Conservation (phyloP, 1,140 invertebrate species). For the Stegodyphus dumicola region DNA sequence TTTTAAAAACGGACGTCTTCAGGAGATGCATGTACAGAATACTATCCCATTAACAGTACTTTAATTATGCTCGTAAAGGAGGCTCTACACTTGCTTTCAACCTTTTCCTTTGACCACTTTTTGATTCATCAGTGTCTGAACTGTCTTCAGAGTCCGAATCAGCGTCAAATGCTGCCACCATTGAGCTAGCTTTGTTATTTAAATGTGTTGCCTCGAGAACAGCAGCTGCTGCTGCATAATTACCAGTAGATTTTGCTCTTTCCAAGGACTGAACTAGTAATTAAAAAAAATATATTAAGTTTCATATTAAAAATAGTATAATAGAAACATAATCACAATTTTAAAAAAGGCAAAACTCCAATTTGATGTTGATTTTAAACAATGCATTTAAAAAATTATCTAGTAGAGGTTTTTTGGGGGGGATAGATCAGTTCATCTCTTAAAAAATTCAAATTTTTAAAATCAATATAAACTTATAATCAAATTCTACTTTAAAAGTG, state of each 20-base stretch:
- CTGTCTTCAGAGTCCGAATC: constrained; percentile 71
- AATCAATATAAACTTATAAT: too few species aligned
- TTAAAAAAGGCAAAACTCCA: too few species aligned
- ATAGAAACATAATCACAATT: neutral
- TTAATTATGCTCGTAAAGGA: neutral
- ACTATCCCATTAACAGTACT: neutral
- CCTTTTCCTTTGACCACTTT: constrained; percentile 70
- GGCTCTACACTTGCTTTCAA: constrained; percentile 65
- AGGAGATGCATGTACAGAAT: neutral
- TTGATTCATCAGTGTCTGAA: constrained; percentile 70
- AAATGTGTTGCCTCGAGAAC: constrained; percentile 62
- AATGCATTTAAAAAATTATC: too few species aligned
- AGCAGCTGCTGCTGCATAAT: constrained; percentile 73
- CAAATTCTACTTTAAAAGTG: too few species aligned
- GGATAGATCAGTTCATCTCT: too few species aligned
- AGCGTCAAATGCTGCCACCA: constrained; percentile 69
- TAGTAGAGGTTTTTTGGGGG: too few species aligned
- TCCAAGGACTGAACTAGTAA: constrained; percentile 76
- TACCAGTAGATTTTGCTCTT: constrained; percentile 77
- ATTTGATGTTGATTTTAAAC: too few species aligned
- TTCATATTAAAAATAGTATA: neutral
- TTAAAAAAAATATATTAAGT: constrained; percentile 31
- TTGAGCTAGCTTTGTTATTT: constrained; percentile 67
- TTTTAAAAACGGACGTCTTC: constrained; percentile 32
- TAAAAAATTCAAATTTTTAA: too few species aligned